Percentiles rank a stretch among this genome's conserved stretches.
Conservation (phyloP, 2,888 invertebrate genomes). For the Bibio marci region DNA sequence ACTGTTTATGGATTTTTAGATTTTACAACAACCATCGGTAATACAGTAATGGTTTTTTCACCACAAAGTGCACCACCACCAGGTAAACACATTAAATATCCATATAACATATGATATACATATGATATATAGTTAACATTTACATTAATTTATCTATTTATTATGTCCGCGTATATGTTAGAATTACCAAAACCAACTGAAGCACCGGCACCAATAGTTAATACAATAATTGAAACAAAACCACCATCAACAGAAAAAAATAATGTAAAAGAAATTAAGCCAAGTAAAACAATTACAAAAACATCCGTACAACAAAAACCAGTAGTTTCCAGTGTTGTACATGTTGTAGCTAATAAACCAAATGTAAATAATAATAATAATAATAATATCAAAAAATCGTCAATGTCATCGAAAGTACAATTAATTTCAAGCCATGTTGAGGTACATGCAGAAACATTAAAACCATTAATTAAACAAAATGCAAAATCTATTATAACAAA, state of each 20-base stretch:
- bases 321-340: neutral
- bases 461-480: constrained; percentile 8
- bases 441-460: constrained; percentile 14
- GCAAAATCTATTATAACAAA: constrained; percentile 19
- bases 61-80: constrained; percentile 64
- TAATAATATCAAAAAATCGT: too few relatives aligned
- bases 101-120: too few relatives aligned
- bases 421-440: constrained; percentile 25
- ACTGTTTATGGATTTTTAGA: constrained; percentile 88
- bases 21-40: constrained; percentile 85
- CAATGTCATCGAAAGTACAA: constrained; percentile 25
- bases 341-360: neutral
- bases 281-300: constrained; percentile 5
- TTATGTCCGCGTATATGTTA: too few relatives aligned
- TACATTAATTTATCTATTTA: too few relatives aligned
- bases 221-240: constrained; percentile 14
- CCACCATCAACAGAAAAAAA: constrained; percentile 8
- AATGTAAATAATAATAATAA: constrained; percentile 18
- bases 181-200: neutral
- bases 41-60: constrained; percentile 88
- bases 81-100: constrained; percentile 36
- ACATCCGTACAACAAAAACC: neutral
- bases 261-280: constrained; percentile 1
- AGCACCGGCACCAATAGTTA: constrained; percentile 5
- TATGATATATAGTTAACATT: too few relatives aligned